phyloP scores from a whole-genome alignment of 2,797 vertebrate genomes.

The Chromis chromis region DNA sequence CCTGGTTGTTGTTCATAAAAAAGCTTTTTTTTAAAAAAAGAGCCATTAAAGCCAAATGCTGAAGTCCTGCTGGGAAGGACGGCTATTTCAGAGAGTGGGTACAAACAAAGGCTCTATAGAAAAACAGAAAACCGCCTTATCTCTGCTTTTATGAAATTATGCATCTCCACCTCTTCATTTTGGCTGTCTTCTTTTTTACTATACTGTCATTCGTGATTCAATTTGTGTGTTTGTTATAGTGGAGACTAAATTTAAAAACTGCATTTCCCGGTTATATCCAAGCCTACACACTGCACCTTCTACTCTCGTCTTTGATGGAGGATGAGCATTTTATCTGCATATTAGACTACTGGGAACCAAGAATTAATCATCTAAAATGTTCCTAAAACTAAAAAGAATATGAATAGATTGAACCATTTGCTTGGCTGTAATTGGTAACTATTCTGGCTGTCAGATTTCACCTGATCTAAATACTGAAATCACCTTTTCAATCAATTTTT shows the following conservation, averaged over 20 bases:
- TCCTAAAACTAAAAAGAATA: neutral
- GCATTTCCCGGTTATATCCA: neutral
- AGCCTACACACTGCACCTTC: conserved; percentile 21
- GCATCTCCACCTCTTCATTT: conserved; percentile 9
- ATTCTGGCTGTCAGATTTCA: too few species aligned
- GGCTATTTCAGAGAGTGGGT: conserved; percentile 4
- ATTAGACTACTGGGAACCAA: neutral
- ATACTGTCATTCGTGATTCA: neutral
- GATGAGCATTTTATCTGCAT: neutral
- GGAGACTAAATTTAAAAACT: conserved; percentile 20
- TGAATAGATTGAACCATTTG: too few species aligned
- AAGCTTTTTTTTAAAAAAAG: conserved; percentile 6
- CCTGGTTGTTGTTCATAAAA: conserved; percentile 21
- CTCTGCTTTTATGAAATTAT: conserved; percentile 3
- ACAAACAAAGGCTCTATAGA: neutral
- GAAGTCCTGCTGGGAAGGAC: neutral
- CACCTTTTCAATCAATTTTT: too few species aligned
- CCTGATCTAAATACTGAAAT: too few species aligned
- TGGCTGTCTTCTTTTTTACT: conserved; percentile 5
- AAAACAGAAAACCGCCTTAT: conserved; percentile 1
- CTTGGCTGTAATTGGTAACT: too few species aligned
- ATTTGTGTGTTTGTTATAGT: neutral
- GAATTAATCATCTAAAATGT: neutral
- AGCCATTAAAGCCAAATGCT: conserved; percentile 16
- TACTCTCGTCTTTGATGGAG: conserved; percentile 17